Evolutionary conservation across 2,888 invertebrate species (phyloP), one percentile per base, ranked within the genome.

Genomic region (Caenorhabditis sp.): DNA sequence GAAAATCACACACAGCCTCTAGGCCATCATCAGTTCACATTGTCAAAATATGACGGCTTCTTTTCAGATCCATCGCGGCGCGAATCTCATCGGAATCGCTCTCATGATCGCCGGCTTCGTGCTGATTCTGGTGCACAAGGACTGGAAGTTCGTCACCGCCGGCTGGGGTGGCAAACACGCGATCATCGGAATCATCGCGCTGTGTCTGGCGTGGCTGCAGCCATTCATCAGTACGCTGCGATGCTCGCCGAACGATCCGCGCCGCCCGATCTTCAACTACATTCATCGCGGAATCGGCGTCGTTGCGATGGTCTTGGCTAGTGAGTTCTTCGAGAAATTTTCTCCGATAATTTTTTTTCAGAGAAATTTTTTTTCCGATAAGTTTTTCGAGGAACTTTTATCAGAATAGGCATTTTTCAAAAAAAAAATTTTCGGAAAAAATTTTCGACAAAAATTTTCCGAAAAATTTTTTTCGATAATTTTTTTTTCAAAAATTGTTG

Each of bases 221-320:
- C 89, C 89, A 10, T 86, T 89, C 64, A 84, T 88, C 73, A 84
- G 86, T 58, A 80, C 85, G 12, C 84, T 82, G 58, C 80, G 89
- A 59, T 89, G 89, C 68, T 81, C 83, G 5, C 88, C 89, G 10
- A 79, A 85, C 16, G 83, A 86, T 66, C 84, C 87, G 26, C 76
- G 86, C 56, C 75, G 89, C 10, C 87, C 86, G n/a, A 73, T 87
- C 56, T 89, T 89, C 85, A 89, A 89, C 58, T 87, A 86, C 83
- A 70, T 86, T 49, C 89, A 89, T 79, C 59, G 89, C 16, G 64
- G 61, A 14, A 87, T 89, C 58, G 89, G 89, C 68, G 76, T 89
- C 0, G 31, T 77, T 0, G 85, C 89, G 0, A 84, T 86, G 63
- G 22, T 79, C 51, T 59, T 88, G 5, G 89, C 89, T 10, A 86